These are phyloP conservation scores for Meandrusa payeni DNA, from an alignment of 2,888 invertebrate species.

Conservation along the genomic window DNA sequence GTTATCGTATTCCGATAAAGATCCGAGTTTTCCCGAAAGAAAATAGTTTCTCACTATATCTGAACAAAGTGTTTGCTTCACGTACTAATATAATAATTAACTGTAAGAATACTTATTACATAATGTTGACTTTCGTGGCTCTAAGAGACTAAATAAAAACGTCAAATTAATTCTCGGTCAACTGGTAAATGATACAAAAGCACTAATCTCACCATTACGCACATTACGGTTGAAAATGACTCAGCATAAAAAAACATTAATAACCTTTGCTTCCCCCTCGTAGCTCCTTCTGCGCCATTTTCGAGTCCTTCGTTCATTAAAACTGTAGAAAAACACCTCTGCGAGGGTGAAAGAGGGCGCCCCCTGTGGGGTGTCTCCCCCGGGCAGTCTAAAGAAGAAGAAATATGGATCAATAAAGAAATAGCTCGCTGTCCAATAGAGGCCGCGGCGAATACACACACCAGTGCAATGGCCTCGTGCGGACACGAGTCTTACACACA, in stretches of 20 bases:
- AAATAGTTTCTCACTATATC: too few relatives aligned
- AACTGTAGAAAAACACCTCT: slow-evolving; percentile 77
- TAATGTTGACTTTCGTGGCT: too few relatives aligned
- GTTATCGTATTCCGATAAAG: too few relatives aligned
- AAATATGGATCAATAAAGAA: slow-evolving; percentile 82
- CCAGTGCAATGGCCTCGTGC: slow-evolving; percentile 40
- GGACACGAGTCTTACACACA: slow-evolving; percentile 38
- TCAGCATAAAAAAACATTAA: slow-evolving; percentile 77
- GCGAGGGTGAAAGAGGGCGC: slow-evolving; percentile 34
- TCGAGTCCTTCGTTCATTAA: slow-evolving; percentile 74
- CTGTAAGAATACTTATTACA: too few relatives aligned
- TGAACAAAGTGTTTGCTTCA: too few relatives aligned
- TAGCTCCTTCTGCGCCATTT: slow-evolving; percentile 58
- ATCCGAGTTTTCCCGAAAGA: too few relatives aligned
- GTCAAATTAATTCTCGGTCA: slow-evolving; percentile 2
- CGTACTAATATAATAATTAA: too few relatives aligned
- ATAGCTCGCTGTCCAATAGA: slow-evolving; percentile 78
- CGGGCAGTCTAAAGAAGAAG: slow-evolving; percentile 78
- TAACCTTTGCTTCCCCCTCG: slow-evolving; percentile 61
- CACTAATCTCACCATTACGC: slow-evolving; percentile 37
- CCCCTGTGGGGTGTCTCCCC: slow-evolving; percentile 34
- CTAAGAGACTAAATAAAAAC: too few relatives aligned
- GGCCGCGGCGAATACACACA: slow-evolving; percentile 71
- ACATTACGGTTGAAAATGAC: slow-evolving; percentile 65
- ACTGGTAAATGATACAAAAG: background rate